Percentiles rank a stretch among this genome's conserved stretches.
Conservation (phyloP, 2,797 vertebrate species). For the Clarias laeviceps region DNA sequence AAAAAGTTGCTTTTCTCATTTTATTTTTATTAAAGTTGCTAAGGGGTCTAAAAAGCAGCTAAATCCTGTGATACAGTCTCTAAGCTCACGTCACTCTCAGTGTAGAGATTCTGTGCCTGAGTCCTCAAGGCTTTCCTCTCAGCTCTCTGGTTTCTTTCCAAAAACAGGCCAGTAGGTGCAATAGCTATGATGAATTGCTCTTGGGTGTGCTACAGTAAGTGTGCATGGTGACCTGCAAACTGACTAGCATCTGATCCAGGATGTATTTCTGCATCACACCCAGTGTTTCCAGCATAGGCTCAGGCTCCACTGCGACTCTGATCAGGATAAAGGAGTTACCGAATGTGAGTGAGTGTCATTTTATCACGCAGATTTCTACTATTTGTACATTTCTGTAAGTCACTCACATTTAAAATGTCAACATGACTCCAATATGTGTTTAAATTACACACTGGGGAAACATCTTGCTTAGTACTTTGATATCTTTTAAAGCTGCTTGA, state of each 20-base stretch:
- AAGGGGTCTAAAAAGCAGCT: not conserved
- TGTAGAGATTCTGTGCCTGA: not conserved
- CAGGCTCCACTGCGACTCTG: not conserved
- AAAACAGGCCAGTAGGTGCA: not conserved
- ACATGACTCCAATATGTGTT: not conserved
- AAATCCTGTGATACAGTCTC: not conserved
- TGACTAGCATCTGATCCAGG: not conserved
- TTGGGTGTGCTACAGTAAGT: not conserved
- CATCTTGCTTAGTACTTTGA: not conserved
- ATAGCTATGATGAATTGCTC: not conserved
- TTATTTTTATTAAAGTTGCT: too few relatives aligned
- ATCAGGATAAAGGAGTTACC: not conserved
- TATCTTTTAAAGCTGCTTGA: slow-evolving; percentile 4
- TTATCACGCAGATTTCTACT: not conserved
- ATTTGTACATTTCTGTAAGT: not conserved
- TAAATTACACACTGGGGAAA: not conserved
- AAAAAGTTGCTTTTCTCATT: too few relatives aligned
- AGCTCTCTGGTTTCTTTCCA: not conserved
- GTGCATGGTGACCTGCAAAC: not conserved
- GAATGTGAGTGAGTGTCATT: not conserved
- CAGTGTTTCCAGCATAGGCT: not conserved
- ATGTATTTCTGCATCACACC: not conserved
- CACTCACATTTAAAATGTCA: too few relatives aligned
- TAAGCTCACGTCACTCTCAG: not conserved
- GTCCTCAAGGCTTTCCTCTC: not conserved